These are phyloP conservation scores for Mustelus asterias DNA, from an alignment of 2,113 vertebrate genomes.

Conservation along the genomic window DNA sequence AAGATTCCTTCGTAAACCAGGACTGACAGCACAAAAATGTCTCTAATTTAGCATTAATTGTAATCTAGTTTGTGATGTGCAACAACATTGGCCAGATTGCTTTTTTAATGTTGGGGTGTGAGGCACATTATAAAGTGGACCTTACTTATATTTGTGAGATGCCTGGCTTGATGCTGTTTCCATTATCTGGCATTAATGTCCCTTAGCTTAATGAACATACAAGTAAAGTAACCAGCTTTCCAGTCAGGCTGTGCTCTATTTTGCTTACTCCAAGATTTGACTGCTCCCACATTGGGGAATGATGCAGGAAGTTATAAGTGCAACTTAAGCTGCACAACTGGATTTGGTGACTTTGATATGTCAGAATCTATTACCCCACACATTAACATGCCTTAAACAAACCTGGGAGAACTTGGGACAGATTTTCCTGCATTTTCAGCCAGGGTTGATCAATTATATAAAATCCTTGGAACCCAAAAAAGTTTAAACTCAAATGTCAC, in stretches of 20 bases:
- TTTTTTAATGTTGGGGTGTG: background rate
- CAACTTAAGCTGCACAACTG: background rate
- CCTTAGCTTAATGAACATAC: background rate
- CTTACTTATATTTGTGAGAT: background rate
- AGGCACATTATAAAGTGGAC: background rate
- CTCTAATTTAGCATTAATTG: background rate
- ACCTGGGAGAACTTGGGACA: too few relatives aligned
- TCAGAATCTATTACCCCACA: too few relatives aligned
- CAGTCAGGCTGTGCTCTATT: background rate
- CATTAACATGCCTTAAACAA: too few relatives aligned
- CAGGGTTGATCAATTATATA: too few relatives aligned
- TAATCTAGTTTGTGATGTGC: background rate
- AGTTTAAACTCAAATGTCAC: too few relatives aligned
- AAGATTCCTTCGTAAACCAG: background rate
- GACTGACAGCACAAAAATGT: background rate
- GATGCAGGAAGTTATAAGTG: background rate
- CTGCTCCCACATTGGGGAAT: background rate
- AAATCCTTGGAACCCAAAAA: too few relatives aligned
- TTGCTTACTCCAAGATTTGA: background rate
- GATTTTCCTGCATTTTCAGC: too few relatives aligned
- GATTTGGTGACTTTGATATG: too few relatives aligned
- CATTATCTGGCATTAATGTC: background rate
- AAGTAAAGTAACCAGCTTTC: background rate
- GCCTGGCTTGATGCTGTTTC: background rate
- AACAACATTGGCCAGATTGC: background rate